Conservation (phyloP, 2,113 vertebrate genomes). For the Gymnobelideus leadbeateri region DNA sequence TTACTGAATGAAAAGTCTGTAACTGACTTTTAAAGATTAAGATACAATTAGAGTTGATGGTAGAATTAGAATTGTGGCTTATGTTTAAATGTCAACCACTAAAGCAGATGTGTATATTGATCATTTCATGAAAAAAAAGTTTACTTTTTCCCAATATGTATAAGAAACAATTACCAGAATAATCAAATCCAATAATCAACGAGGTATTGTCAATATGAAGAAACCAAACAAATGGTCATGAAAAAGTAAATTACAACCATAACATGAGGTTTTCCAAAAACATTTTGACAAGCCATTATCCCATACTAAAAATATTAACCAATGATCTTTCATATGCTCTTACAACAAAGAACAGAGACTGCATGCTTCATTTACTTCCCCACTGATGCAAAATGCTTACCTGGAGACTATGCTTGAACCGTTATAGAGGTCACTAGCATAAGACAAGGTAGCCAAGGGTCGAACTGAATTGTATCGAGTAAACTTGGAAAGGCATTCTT, state of each 20-base stretch:
- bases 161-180: not conserved
- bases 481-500: conserved; percentile 98
- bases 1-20: not conserved
- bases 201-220: not conserved
- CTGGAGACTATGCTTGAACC: conserved; percentile 99
- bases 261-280: not conserved
- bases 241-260: not conserved
- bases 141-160: not conserved
- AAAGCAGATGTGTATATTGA: not conserved
- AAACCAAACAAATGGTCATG: not conserved
- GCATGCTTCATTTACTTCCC: not conserved
- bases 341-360: conserved; percentile 33
- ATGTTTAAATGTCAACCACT: not conserved
- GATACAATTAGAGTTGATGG: not conserved
- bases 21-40: not conserved
- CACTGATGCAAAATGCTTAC: conserved; percentile 80
- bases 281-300: not conserved
- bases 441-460: conserved; percentile 96
- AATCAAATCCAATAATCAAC: not conserved
- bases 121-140: not conserved
- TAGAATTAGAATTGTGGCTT: not conserved
- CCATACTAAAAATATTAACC: not conserved
- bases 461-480: conserved; percentile 98
- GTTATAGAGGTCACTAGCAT: conserved; percentile 98
- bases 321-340: not conserved